Evolutionary conservation across 2,888 invertebrate species (phyloP).

Genomic region (Drosophila hamatofila): DNA sequence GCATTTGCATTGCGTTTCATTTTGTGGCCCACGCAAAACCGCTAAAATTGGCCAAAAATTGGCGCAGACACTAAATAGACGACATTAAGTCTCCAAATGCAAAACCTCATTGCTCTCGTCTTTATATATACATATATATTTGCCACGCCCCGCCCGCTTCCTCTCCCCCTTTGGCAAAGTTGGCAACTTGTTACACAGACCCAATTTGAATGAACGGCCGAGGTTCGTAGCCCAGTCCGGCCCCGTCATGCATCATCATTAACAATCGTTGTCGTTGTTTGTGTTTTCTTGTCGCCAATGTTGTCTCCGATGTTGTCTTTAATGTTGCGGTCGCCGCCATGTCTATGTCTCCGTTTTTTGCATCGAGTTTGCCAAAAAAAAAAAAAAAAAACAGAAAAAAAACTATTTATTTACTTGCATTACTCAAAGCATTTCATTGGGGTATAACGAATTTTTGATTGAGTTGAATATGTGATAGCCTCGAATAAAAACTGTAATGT

Average conservation of each 20-base stretch:
- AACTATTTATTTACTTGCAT: constrained; percentile 47
- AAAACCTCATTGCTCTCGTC: constrained; percentile 4
- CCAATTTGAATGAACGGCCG: constrained; percentile 44
- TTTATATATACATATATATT: constrained; percentile 7
- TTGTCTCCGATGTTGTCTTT: constrained; percentile 45
- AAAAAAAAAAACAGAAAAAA: not conserved
- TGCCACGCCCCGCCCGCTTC: constrained; percentile 22
- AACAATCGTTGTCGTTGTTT: constrained; percentile 29
- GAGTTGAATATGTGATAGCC: not conserved
- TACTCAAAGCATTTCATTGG: constrained; percentile 15
- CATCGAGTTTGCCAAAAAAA: constrained; percentile 39
- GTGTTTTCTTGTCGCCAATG: constrained; percentile 35
- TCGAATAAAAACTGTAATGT: not conserved
- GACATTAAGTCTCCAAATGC: constrained; percentile 59
- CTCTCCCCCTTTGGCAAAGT: constrained; percentile 15
- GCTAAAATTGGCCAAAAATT: constrained; percentile 46
- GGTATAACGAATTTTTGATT: not conserved
- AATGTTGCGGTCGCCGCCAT: constrained; percentile 58
- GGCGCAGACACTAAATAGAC: constrained; percentile 55
- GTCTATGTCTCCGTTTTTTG: constrained; percentile 53
- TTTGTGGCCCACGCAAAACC: constrained; percentile 62
- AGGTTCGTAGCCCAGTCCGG: constrained; percentile 23
- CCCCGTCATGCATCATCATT: constrained; percentile 36
- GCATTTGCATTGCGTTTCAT: constrained; percentile 13
- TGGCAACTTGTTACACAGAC: constrained; percentile 65